phyloP scores from a whole-genome alignment of 2,113 vertebrate species.

The Crocuta crocuta region DNA sequence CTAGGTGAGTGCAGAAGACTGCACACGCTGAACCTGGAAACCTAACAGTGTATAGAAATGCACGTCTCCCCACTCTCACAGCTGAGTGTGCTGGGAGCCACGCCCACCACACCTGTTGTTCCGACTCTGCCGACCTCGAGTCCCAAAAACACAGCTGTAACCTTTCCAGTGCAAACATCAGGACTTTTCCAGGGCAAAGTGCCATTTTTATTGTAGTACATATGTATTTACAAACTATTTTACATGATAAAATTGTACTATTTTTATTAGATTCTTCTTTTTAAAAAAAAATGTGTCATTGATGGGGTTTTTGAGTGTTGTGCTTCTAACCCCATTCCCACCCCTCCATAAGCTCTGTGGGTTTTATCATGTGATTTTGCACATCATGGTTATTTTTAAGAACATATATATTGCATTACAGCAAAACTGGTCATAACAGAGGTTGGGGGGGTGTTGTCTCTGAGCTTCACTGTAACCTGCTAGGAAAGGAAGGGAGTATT shows the following conservation, averaged over 20 bases:
- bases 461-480: neutral
- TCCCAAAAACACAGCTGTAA: neutral
- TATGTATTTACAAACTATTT: neutral
- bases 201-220: neutral
- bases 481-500: neutral
- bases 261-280: neutral
- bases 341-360: neutral
- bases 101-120: neutral
- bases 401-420: neutral
- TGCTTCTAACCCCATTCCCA: neutral
- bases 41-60: rapidly evolving
- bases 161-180: neutral
- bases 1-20: neutral
- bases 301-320: neutral
- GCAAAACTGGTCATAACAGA: neutral
- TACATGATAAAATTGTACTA: neutral
- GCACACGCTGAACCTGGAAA: neutral
- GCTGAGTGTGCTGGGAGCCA: neutral
- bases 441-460: neutral
- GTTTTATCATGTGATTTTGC: neutral
- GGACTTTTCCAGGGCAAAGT: neutral
- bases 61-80: too few relatives aligned
- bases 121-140: neutral
- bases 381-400: neutral
- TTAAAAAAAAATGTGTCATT: neutral